A percentile compares a stretch with the other conserved stretches of the same genome.
These are phyloP conservation scores for Lepidocolaptes lacrymiger DNA, from an alignment of 2,797 vertebrate genomes.

Conservation along the genomic window DNA sequence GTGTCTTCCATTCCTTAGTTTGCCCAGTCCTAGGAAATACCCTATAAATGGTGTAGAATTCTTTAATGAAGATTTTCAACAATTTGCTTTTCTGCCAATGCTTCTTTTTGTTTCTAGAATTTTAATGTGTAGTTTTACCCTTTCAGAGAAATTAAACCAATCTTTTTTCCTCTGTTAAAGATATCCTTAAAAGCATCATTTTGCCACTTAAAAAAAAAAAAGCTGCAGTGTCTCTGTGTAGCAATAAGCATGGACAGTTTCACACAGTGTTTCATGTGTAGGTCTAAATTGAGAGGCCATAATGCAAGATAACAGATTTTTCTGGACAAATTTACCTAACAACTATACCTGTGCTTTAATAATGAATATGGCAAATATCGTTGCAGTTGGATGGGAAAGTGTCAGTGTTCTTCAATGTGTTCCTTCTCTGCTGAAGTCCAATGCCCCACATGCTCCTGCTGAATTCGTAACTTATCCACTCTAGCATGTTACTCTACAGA, in stretches of 20 bases:
- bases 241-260: neutral
- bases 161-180: neutral
- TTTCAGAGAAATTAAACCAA: neutral
- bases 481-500: neutral
- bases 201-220: neutral
- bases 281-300: neutral
- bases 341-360: neutral
- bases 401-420: neutral
- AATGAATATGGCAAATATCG: neutral
- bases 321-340: neutral
- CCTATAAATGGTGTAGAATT: neutral
- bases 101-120: neutral
- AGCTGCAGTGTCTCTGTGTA: neutral
- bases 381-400: neutral
- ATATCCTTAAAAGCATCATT: neutral
- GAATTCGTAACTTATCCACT: fast-evolving
- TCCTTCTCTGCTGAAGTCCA: neutral
- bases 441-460: neutral
- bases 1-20: neutral
- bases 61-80: neutral
- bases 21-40: neutral
- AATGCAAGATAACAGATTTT: neutral
- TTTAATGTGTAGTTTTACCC: neutral
- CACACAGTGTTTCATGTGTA: neutral
- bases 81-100: neutral